Conservation (phyloP, 2,113 vertebrate species). For the Alligator mississippiensis region DNA sequence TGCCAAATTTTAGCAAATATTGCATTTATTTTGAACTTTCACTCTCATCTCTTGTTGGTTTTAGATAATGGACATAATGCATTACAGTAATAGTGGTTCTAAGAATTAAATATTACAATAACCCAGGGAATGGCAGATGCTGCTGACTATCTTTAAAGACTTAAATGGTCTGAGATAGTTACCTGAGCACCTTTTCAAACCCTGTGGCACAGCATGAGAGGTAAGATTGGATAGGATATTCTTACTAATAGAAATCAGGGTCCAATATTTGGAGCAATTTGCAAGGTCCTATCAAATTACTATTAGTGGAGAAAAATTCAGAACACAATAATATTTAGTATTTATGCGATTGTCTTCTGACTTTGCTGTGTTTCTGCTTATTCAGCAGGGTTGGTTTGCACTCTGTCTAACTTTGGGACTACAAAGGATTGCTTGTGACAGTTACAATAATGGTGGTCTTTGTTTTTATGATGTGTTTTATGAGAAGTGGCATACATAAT, state of each 20-base stretch:
- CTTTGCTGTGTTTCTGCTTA: background rate
- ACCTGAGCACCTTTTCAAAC: background rate
- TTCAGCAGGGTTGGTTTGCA: background rate
- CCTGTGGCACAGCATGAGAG: background rate
- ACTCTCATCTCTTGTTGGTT: too few relatives aligned
- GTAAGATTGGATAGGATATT: fast-evolving
- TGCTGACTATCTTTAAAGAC: background rate
- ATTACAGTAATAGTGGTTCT: background rate
- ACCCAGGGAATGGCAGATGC: background rate
- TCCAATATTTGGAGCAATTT: background rate
- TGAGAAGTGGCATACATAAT: background rate
- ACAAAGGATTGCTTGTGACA: background rate
- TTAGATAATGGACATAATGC: background rate
- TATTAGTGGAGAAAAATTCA: background rate
- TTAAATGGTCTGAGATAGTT: background rate
- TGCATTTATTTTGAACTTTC: too few relatives aligned
- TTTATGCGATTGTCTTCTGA: background rate
- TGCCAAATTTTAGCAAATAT: too few relatives aligned
- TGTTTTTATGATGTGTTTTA: background rate
- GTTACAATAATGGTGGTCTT: background rate
- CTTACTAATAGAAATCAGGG: background rate
- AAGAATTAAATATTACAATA: slow-evolving; percentile 19
- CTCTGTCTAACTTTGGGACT: background rate
- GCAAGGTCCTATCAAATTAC: background rate
- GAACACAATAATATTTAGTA: background rate